Evolutionary conservation across 2,888 invertebrate genomes (phyloP), one percentile per base, ranked within the genome.

Genomic region (Callosobruchus maculatus): DNA sequence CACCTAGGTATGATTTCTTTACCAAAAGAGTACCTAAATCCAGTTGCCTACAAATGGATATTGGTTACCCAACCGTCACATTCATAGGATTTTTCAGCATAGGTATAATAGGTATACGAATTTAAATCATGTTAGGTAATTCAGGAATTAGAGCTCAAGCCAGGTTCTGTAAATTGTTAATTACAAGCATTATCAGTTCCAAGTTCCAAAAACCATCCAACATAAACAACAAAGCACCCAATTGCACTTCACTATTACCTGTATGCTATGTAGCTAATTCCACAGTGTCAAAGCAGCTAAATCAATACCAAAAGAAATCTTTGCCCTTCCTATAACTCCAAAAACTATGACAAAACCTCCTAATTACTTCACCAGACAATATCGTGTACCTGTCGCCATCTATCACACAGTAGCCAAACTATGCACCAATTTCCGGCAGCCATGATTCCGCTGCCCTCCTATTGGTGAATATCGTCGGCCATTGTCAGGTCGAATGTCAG

Each of bases 381-480:
- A 49, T 20, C 77, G 13, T 7, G 18, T 49, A 49, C 49, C 1
- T 80, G 74, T 74, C 81, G 78, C 83, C 84, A 83, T 85, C 85
- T 84, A 81, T 77, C 75, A 73, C 67, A 73, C 75, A 75, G 68
- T 31, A 77, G 70, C 72, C 75, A 74, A 83, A 82, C 79, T 81
- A 74, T 49, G 70, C 73, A 20, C 70, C 20, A 22, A 22, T 66
- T 68, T 71, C 70, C n/a, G 76, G 80, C 75, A 78, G 81, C 83
- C 83, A 82, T 83, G 81, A 80, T 80, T 80, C 77, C 71, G 76
- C 72, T 13, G 21, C 71, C 76, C 75, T 75, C 77, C 79, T 86
- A 89, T 89, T 89, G 89, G 89, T 81, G 81, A 82, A 81, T 74
- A 71, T 73, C 20, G 70, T 86, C 89, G 85, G 89, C 89, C 89